Percentiles rank a stretch among this genome's conserved stretches.
These are phyloP conservation scores for Leiothrix lutea DNA, from an alignment of 2,113 vertebrate species.

Conservation along the genomic window DNA sequence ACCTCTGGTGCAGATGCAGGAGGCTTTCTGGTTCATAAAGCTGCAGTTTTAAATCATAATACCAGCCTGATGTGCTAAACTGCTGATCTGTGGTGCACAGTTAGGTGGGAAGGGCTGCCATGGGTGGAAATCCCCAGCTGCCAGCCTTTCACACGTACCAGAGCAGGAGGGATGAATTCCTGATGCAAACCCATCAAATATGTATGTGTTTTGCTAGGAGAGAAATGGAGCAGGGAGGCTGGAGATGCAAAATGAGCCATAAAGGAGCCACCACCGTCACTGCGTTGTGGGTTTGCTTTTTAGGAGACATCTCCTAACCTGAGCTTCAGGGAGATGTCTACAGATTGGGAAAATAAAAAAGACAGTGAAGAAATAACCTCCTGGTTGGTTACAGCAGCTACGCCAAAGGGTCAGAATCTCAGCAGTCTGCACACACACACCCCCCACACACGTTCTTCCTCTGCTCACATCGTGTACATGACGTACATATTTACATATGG, in stretches of 20 bases:
- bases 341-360: background rate
- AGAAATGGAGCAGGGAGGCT: background rate
- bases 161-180: background rate
- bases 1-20: background rate
- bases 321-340: background rate
- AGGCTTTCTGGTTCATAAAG: background rate
- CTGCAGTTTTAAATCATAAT: background rate
- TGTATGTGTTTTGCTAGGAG: background rate
- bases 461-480: background rate
- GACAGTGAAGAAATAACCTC: background rate
- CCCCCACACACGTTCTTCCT: background rate
- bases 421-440: background rate
- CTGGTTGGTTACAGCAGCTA: background rate
- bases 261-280: background rate
- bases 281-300: background rate
- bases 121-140: background rate
- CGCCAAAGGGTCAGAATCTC: background rate
- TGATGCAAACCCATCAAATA: constrained; percentile 1
- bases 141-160: background rate
- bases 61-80: background rate
- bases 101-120: background rate
- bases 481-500: background rate
- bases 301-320: background rate
- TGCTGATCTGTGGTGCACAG: background rate
- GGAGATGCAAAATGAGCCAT: background rate